Evolutionary conservation across 2,113 vertebrate species (phyloP).

Genomic region (Pseudonaja textilis): DNA sequence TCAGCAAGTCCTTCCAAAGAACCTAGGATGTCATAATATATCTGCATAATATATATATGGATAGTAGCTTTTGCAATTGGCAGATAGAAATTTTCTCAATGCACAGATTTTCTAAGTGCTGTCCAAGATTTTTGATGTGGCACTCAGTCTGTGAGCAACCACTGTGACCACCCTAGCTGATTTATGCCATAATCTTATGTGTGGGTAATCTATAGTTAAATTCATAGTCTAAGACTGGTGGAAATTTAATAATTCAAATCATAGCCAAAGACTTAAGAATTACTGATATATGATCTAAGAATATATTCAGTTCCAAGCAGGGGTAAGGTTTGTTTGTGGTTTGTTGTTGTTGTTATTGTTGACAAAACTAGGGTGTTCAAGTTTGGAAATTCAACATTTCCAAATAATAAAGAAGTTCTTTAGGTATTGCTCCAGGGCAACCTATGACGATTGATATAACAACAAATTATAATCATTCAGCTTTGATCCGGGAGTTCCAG

Average conservation of each 20-base stretch:
- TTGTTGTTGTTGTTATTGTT: background rate
- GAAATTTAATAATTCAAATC: background rate
- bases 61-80: background rate
- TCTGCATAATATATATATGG: background rate
- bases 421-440: background rate
- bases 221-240: background rate
- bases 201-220: background rate
- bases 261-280: background rate
- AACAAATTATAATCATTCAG: background rate
- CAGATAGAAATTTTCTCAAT: background rate
- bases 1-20: background rate
- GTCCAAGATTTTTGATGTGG: background rate
- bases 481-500: background rate
- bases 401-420: background rate
- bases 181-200: background rate
- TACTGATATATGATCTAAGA: background rate
- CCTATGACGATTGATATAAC: background rate
- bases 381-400: background rate
- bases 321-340: background rate
- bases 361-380: background rate
- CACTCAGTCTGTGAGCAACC: background rate
- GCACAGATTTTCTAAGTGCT: background rate
- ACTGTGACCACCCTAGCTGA: background rate
- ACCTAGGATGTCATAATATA: background rate
- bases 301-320: background rate